Evolutionary conservation across 1,140 invertebrate genomes (phyloP).

Genomic region (Drosophila triauraria): DNA sequence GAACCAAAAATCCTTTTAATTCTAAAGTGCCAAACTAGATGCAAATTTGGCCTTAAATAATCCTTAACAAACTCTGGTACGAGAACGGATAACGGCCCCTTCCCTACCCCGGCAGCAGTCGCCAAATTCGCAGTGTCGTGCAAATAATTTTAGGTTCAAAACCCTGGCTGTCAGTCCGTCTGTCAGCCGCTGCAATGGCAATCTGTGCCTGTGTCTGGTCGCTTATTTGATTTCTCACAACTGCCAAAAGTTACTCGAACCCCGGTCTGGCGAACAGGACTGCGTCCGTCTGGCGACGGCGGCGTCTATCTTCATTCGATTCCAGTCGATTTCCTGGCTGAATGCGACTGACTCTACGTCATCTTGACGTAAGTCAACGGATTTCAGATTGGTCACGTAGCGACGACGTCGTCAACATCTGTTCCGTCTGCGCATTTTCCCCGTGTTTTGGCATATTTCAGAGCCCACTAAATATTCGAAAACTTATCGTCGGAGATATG

Average conservation of each 20-base stretch:
- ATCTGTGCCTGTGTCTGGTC: slow-evolving; percentile 48
- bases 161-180: slow-evolving; percentile 52
- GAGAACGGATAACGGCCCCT: not conserved
- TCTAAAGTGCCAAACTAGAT: not conserved
- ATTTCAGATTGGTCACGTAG: slow-evolving; percentile 81
- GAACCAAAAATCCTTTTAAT: not conserved
- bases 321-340: slow-evolving; percentile 74
- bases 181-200: slow-evolving; percentile 42
- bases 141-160: slow-evolving; percentile 72
- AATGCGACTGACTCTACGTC: slow-evolving; percentile 72
- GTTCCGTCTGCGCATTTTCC: slow-evolving; percentile 44
- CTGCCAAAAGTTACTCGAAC: slow-evolving; percentile 54
- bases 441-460: slow-evolving; percentile 56
- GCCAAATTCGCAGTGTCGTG: slow-evolving; percentile 49
- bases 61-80: slow-evolving; percentile 10
- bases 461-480: slow-evolving; percentile 44
- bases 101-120: not conserved
- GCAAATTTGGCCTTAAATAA: slow-evolving; percentile 3
- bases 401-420: slow-evolving; percentile 58
- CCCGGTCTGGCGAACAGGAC: slow-evolving; percentile 6
- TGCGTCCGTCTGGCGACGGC: slow-evolving; percentile 55
- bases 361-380: slow-evolving; percentile 82
- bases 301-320: slow-evolving; percentile 78
- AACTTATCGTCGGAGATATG: slow-evolving; percentile 56
- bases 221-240: slow-evolving; percentile 77